Base-by-base conservation (phyloP, 2,797 vertebrate genomes). In the Mus spretus region DNA sequence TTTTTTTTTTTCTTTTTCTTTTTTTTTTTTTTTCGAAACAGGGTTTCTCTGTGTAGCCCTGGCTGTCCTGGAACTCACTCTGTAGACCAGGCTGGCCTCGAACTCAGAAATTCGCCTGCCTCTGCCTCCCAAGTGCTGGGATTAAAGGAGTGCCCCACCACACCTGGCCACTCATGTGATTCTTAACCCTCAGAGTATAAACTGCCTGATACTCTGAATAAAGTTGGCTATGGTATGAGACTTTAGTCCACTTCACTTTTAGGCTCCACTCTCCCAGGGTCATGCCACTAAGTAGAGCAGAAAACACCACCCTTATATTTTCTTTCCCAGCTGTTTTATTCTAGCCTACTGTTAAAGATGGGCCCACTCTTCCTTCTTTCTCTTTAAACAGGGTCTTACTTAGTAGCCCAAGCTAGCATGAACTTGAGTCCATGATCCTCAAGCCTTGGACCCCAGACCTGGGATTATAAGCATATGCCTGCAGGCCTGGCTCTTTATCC, bases 331-430 rank as follows among this genome's bases (percentile, higher is more conserved):
- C 3, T 94, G 72, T 47, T 70, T 82, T 89, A 74, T 91, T 96
- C 81, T 86, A 93, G 17, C 15, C n/a, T 37, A 96, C 37, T 96
- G 20, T 87, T 92, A 63, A 85, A 92, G 28, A 85, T 20, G 53
- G 50, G 78, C 55, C 63, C 90, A 92, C 40, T 22, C 40, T 74
- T 72, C 7, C 2, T 80, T 50, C 34, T 67, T 70, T 86, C n/a
- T 85, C 19, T 86, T 50, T 47, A 86, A 67, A 34, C 34, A 79
- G 9, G 14, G 26, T 31, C 24, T 63, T 47, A 34, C 28, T 20
- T 34, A 47, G 57, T 70, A 86, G 34, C 31, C 65, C 20, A 55
- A 67, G 22, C 31, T 34, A 24, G 37, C 47, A 6, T 47, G 82
- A 31, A 47, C 26, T 24, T n/a, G 19, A 70, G 24, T 4, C n/a